Evolutionary conservation across 2,888 invertebrate species (phyloP), one percentile per base, ranked within the genome.

Genomic region (Aspidapion aeneum): DNA sequence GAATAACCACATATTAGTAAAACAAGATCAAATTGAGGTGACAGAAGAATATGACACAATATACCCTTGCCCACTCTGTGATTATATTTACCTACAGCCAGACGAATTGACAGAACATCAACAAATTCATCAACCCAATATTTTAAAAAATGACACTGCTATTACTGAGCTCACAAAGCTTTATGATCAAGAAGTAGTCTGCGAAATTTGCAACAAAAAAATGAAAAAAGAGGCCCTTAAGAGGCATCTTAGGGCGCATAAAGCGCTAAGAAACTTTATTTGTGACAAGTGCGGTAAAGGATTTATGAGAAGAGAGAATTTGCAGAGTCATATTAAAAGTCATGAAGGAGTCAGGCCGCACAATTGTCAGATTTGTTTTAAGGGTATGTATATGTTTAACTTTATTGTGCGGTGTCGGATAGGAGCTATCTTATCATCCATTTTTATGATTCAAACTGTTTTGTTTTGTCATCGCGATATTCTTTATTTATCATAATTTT

Each of bases 281-380:
- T 74, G 74, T 61, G 58, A 63, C 18, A 60, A 68, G 18, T 73
- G 74, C 63, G 68, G 68, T 55, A 21, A 68, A 3, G 59, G 68
- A 12, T 70, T 72, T 64, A 60, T 72, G 9, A 68, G 69, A 20
- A 69, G 71, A 57, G 70, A 71, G 17, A 67, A 72, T 63, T 66
- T 73, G 17, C 71, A 71, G 9, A 51, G 48, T 3, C 74, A 75
- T 62, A 52, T 72, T 50, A 64, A 63, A 21, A 68, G 66, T 17
- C 64, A 65, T 17, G 71, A 72, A 12, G 35, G 35, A 12, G 35
- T 35, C 35, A 87, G 86, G 72, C 82, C 84, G 3, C 83, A 86
- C 73, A 78, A 81, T 17, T 87, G 87, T 73, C 79, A 82, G 35
- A 82, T 83, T 70, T 87, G 86, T 74, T 81, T 79, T 63, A 87